Conservation (phyloP, 2,888 invertebrate species). For the Ennomos erosarius region DNA sequence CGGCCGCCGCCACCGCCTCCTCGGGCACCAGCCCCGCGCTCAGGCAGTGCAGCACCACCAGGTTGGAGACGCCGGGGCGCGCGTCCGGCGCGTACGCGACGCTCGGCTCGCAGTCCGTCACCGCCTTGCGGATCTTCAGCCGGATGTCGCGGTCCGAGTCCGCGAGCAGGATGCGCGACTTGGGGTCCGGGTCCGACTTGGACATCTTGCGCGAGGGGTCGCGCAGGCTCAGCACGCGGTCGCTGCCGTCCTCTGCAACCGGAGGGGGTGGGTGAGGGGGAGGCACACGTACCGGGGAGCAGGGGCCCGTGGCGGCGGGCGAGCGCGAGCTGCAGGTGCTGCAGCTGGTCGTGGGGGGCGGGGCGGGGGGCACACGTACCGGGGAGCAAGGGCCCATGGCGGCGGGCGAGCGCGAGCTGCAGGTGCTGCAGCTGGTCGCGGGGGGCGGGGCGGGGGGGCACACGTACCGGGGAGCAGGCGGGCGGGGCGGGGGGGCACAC, state of each 20-base stretch:
- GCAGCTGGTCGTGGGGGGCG: constrained; percentile 96
- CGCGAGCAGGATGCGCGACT: constrained; percentile 91
- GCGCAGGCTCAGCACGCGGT: constrained; percentile 92
- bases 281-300: constrained; percentile 25
- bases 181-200: constrained; percentile 94
- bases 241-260: constrained; percentile 75
- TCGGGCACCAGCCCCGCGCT: constrained; percentile 87
- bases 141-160: constrained; percentile 83
- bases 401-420: too few relatives aligned
- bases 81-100: constrained; percentile 89
- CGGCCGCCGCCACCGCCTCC: constrained; percentile 88
- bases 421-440: too few relatives aligned
- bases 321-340: constrained; percentile 81
- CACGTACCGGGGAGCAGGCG: too few relatives aligned
- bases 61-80: constrained; percentile 95
- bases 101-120: constrained; percentile 92
- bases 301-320: constrained; percentile 26
- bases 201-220: constrained; percentile 98
- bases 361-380: constrained; percentile 97
- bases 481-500: constrained; percentile 73
- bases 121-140: constrained; percentile 90
- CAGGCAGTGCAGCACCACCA: constrained; percentile 91
- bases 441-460: too few relatives aligned
- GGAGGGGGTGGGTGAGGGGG: constrained; percentile 70
- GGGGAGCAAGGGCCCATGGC: constrained; percentile 94